Evolutionary conservation across 2,888 invertebrate species (phyloP).

Genomic region (Aporophyla lueneburgensis): DNA sequence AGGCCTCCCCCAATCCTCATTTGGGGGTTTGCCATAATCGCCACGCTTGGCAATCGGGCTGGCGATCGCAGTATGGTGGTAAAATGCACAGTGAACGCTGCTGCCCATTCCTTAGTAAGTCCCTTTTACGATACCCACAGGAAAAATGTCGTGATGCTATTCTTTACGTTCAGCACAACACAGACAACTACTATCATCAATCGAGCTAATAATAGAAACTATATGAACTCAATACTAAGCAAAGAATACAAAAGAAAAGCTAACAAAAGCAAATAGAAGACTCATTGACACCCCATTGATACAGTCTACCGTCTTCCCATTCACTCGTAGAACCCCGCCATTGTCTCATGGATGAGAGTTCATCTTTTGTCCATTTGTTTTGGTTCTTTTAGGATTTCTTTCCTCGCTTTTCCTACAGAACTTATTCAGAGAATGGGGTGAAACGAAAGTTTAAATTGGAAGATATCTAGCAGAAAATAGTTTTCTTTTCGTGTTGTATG

Average conservation of each 20-base stretch:
- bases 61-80: too few species aligned
- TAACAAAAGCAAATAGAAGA: constrained; percentile 17
- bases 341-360: constrained; percentile 56
- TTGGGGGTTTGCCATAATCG: too few species aligned
- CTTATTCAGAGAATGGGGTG: constrained; percentile 44
- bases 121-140: too few species aligned
- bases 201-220: constrained; percentile 1
- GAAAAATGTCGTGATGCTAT: too few species aligned
- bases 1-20: too few species aligned
- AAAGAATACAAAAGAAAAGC: constrained; percentile 20
- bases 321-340: constrained; percentile 16
- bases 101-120: too few species aligned
- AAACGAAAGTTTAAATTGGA: constrained; percentile 63
- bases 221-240: not conserved
- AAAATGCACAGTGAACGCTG: too few species aligned
- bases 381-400: constrained; percentile 26
- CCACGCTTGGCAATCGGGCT: too few species aligned
- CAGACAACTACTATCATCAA: too few species aligned
- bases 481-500: constrained; percentile 28
- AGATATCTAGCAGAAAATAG: constrained; percentile 50
- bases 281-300: constrained; percentile 46
- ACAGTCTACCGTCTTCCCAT: constrained; percentile 24
- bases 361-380: constrained; percentile 62
- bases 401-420: constrained; percentile 37
- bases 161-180: too few species aligned